Evolutionary conservation across 2,113 vertebrate species (phyloP), one percentile per base, ranked within the genome.

Genomic region (Corythornis madagascariensis): DNA sequence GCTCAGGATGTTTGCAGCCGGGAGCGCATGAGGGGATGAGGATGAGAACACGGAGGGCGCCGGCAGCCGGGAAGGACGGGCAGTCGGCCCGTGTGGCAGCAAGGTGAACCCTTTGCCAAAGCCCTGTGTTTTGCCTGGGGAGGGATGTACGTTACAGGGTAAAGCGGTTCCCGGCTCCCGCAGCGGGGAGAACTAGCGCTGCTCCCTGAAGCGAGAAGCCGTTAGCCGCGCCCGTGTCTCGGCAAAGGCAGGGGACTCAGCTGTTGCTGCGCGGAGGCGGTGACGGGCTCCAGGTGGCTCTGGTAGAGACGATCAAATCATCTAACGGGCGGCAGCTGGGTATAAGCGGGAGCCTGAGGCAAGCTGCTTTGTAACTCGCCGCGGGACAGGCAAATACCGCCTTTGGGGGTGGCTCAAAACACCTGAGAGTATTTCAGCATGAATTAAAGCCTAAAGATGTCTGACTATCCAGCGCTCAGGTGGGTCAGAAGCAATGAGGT

Each of bases 51-150:
- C 26, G 28, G 53, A 29, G 13, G 42, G 63, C 28, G 19, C 9
- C 4, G 16, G 24, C 26, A 63, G 25, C 16, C 26, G 29, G 64
- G 38, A 19, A 16, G 29, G n/a, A 6, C 9, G 1, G 40, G 1
- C 9, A 9, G 56, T 3, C 2, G 0, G 0, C 20, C 33, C 9
- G 7, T 17, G 31, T 60, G 33, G 2, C 3, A 15, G 40, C 11
- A 5, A 33, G 25, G 63, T 11, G 53, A 57, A 11, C 10, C 11
- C 0, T 16, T 57, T 13, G 45, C 26, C 19, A n/a, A 38, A 83
- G 25, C 22, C 9, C 19, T 13, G 21, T 42, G 5, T 84, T 67
- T 80, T 60, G 15, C 31, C 48, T 7, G 35, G 64, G 26, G 21
- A 6, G 31, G 18, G 28, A 10, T 8, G 19, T 20, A 60, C 50